phyloP scores from a whole-genome alignment of 2,113 vertebrate species.

The Hippocampus abdominalis region DNA sequence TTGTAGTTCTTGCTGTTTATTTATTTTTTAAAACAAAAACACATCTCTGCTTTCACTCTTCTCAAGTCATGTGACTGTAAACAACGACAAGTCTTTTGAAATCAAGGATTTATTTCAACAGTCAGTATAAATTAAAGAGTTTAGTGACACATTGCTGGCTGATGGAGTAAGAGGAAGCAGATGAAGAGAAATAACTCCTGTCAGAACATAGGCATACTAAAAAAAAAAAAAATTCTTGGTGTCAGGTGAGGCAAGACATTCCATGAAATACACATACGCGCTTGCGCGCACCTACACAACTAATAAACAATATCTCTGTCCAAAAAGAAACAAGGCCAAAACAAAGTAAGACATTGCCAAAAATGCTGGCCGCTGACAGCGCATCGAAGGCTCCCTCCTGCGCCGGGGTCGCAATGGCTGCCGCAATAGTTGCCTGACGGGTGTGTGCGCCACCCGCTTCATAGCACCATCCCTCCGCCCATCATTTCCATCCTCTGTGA shows the following conservation, averaged over 20 bases:
- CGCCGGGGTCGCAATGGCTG: not conserved
- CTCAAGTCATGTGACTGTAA: not conserved
- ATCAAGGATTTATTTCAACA: constrained; percentile 44
- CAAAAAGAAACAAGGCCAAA: constrained; percentile 1
- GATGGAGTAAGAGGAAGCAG: constrained; percentile 7
- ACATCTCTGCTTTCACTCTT: not conserved
- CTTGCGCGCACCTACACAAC: too few relatives aligned
- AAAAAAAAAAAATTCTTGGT: not conserved
- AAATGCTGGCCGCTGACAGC: not conserved
- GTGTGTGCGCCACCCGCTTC: constrained; percentile 26
- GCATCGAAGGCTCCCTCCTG: not conserved
- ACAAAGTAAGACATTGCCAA: not conserved
- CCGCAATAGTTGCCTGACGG: constrained; percentile 7
- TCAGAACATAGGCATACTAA: not conserved
- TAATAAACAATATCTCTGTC: not conserved
- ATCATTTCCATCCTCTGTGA: constrained; percentile 90
- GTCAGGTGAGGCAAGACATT: not conserved
- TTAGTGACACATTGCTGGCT: not conserved
- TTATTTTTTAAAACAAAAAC: not conserved
- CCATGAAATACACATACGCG: too few relatives aligned
- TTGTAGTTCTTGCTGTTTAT: not conserved
- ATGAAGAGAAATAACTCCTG: not conserved
- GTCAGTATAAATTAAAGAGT: constrained; percentile 41
- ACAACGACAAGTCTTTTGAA: not conserved
- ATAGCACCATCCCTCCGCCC: constrained; percentile 90